Conservation (phyloP, 37 sponge, comb jelly and placozoan genomes). For the Ephydatia muelleri region DNA sequence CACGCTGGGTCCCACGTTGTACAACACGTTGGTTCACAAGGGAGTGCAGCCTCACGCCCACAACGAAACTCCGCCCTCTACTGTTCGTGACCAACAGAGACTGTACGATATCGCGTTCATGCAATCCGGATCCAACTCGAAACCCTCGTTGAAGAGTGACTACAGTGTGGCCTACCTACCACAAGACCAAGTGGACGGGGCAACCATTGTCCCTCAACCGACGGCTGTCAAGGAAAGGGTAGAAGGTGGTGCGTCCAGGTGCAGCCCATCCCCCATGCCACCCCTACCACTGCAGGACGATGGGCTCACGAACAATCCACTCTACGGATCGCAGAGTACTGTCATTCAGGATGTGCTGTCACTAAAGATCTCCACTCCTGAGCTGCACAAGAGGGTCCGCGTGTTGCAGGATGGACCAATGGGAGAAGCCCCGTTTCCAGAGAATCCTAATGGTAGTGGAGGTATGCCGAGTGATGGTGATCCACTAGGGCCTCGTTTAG, state of each 20-base stretch:
- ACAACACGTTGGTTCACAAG: slow-evolving; percentile 33
- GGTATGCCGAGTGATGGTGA: not conserved
- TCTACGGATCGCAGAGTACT: slow-evolving; percentile 45
- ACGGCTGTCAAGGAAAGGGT: not conserved
- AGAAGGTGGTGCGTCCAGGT: too few relatives aligned
- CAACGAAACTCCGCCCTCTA: not conserved
- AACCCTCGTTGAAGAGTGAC: not conserved
- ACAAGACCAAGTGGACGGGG: not conserved
- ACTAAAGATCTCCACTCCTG: not conserved
- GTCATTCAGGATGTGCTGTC: not conserved
- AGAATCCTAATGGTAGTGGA: not conserved
- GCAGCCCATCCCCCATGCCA: not conserved
- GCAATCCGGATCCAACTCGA: not conserved
- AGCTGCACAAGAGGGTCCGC: not conserved
- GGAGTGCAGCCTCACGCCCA: not conserved
- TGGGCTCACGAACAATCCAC: slow-evolving; percentile 47
- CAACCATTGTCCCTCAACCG: not conserved
- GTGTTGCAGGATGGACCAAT: not conserved
- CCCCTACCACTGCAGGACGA: not conserved
- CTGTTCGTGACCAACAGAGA: not conserved
- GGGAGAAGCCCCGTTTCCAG: not conserved
- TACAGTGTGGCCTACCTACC: slow-evolving; percentile 2
- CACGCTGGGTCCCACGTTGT: not conserved
- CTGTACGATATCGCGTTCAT: slow-evolving; percentile 34
- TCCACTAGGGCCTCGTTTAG: not conserved